Evolutionary conservation across 2,797 vertebrate genomes (phyloP).

Genomic region (Typhlichthys eigenmanni): DNA sequence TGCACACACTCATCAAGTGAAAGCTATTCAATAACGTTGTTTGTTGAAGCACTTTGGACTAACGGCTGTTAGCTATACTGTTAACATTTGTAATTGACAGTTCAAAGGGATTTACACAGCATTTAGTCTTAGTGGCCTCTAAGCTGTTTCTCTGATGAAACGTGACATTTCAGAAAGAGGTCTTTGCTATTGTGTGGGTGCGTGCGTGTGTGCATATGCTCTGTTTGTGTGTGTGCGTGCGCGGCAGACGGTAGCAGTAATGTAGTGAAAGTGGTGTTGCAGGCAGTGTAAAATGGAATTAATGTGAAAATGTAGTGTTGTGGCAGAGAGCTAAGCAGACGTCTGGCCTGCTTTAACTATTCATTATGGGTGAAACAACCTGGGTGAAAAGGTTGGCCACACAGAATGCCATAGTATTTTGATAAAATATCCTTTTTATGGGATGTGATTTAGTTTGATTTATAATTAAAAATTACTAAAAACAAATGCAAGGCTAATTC

Average conservation of each 20-base stretch:
- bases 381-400: slow-evolving; percentile 54
- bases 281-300: slow-evolving; percentile 37
- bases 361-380: slow-evolving; percentile 39
- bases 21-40: not conserved
- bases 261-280: slow-evolving; percentile 26
- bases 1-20: not conserved
- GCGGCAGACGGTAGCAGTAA: not conserved
- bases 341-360: slow-evolving; percentile 34
- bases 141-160: not conserved
- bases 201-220: slow-evolving; percentile 23
- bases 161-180: slow-evolving; percentile 50
- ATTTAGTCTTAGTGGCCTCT: slow-evolving; percentile 27
- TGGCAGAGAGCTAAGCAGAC: slow-evolving; percentile 45
- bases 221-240: not conserved
- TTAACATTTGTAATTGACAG: slow-evolving; percentile 34
- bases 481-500: not conserved
- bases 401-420: slow-evolving; percentile 26
- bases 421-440: slow-evolving; percentile 24
- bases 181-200: slow-evolving; percentile 35
- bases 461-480: not conserved
- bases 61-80: slow-evolving; percentile 24
- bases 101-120: slow-evolving; percentile 38
- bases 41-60: not conserved
- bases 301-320: slow-evolving; percentile 47
- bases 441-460: not conserved